These are phyloP conservation scores for Linnaemya vulpina DNA, from an alignment of 2,888 invertebrate genomes.

Conservation along the genomic window DNA sequence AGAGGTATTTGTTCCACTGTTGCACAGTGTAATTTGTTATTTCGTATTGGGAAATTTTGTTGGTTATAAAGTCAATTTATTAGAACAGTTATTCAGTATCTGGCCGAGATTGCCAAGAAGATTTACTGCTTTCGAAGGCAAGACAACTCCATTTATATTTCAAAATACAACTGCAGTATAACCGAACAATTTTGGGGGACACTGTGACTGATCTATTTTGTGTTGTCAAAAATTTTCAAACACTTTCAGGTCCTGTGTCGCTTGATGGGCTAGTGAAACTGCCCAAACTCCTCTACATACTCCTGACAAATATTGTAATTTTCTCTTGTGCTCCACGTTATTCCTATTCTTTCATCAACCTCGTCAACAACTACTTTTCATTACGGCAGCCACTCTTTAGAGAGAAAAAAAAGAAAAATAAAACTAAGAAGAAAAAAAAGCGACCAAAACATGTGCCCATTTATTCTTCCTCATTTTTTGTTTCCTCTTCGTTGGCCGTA, in stretches of 20 bases:
- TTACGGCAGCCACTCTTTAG: slow-evolving; percentile 1
- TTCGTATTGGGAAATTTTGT: too few species aligned
- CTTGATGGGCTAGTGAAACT: neutral
- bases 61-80: too few species aligned
- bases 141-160: too few species aligned
- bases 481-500: slow-evolving; percentile 46
- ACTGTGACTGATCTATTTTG: too few species aligned
- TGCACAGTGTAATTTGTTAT: too few species aligned
- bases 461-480: slow-evolving; percentile 21
- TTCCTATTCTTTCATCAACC: slow-evolving; percentile 12
- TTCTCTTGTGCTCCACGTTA: slow-evolving; percentile 13
- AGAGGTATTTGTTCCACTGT: too few species aligned
- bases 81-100: too few species aligned
- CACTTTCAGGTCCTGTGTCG: neutral
- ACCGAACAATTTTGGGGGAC: too few species aligned
- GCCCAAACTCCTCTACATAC: neutral
- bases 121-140: too few species aligned
- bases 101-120: too few species aligned
- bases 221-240: neutral
- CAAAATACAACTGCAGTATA: too few species aligned
- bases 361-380: slow-evolving; percentile 41
- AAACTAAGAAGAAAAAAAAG: too few species aligned
- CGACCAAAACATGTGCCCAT: neutral
- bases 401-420: neutral
- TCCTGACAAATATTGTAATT: neutral